A percentile compares a stretch with the other conserved stretches of the same genome.
Evolutionary conservation across 2,113 vertebrate species (phyloP).

Genomic region (Phalacrocorax pelagicus): DNA sequence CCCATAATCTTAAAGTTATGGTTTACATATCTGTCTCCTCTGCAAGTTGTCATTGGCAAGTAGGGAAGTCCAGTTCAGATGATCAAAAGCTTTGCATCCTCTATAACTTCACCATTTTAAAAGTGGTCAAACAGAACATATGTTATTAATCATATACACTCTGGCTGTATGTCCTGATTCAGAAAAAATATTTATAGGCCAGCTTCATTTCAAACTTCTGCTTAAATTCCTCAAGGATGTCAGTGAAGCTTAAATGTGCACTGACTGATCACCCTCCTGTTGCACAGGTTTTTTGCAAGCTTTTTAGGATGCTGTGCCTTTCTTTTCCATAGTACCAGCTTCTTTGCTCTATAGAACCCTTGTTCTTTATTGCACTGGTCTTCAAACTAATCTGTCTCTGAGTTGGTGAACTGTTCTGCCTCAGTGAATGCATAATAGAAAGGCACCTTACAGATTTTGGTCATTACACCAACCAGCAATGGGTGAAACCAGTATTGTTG

Average conservation of each 20-base stretch:
- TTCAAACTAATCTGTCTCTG: background rate
- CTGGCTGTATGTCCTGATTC: background rate
- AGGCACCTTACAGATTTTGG: background rate
- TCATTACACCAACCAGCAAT: background rate
- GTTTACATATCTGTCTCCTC: background rate
- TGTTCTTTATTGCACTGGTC: background rate
- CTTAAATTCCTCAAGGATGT: background rate
- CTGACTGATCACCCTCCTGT: background rate
- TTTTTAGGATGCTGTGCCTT: background rate
- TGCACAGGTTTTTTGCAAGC: accelerated
- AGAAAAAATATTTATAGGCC: background rate
- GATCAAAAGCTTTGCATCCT: background rate
- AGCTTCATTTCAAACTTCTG: background rate
- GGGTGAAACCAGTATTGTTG: background rate
- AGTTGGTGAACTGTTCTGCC: background rate
- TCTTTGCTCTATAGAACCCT: background rate
- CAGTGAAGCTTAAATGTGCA: background rate
- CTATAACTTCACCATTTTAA: background rate
- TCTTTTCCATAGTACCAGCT: background rate
- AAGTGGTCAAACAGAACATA: background rate
- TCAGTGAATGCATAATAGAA: background rate
- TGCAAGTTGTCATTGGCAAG: accelerated
- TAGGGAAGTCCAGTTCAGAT: background rate
- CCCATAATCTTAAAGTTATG: background rate
- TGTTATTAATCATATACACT: accelerated